A percentile compares a stretch with the other conserved stretches of the same genome.
Conservation (phyloP, 1,140 invertebrate species). For the Helicoverpa zea region DNA sequence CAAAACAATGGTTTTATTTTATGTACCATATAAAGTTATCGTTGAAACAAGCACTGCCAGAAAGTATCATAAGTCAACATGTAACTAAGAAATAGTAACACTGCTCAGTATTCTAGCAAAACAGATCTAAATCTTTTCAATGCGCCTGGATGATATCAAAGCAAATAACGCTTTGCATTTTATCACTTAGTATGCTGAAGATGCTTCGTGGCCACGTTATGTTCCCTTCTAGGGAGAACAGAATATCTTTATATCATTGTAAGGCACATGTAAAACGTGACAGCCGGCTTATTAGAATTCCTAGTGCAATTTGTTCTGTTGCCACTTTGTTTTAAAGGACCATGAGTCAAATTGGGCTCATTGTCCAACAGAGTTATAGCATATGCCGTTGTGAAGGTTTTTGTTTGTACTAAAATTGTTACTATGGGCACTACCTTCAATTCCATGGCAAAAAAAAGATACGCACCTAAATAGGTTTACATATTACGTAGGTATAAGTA, state of each 20-base stretch:
- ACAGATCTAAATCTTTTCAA: slow-evolving; percentile 18
- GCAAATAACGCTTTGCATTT: slow-evolving; percentile 27
- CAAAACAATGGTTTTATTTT: too few species aligned
- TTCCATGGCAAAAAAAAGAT: too few species aligned
- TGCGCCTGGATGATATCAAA: slow-evolving; percentile 16
- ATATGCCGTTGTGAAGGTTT: too few species aligned
- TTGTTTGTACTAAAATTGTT: too few species aligned
- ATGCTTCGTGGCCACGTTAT: neutral
- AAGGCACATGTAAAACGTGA: slow-evolving; percentile 18
- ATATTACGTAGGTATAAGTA: too few species aligned
- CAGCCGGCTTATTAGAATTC: slow-evolving; percentile 1
- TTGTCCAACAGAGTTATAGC: too few species aligned
- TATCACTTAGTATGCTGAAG: slow-evolving; percentile 18
- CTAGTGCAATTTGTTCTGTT: slow-evolving; percentile 9
- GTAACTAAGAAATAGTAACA: neutral
- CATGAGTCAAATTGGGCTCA: too few species aligned
- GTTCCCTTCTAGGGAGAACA: slow-evolving; percentile 27
- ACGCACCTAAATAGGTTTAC: too few species aligned
- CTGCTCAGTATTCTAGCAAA: slow-evolving; percentile 13
- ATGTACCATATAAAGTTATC: neutral
- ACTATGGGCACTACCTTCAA: too few species aligned
- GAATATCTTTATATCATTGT: slow-evolving; percentile 27
- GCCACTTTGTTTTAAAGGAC: slow-evolving; percentile 3
- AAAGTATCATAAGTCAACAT: neutral
- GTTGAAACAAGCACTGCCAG: neutral